Evolutionary conservation across 2,888 invertebrate species (phyloP).

Genomic region (Clostera curtula): DNA sequence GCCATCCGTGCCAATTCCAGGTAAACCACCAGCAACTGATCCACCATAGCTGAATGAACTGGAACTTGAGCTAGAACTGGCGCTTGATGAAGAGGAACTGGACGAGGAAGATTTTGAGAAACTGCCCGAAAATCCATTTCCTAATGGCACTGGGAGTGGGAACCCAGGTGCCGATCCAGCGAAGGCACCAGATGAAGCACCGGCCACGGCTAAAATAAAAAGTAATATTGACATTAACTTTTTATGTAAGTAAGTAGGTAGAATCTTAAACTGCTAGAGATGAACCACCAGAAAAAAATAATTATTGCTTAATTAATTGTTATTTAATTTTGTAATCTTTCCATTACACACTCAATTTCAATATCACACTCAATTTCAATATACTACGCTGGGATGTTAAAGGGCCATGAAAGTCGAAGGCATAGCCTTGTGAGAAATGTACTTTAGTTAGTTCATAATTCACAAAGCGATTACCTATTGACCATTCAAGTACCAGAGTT

Average conservation of each 20-base stretch:
- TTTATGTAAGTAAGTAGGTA: constrained; percentile 3
- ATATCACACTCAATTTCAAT: too few relatives aligned
- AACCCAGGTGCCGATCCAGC: constrained; percentile 26
- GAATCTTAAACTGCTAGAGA: too few relatives aligned
- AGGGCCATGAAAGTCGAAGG: too few relatives aligned
- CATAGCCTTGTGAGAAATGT: too few relatives aligned
- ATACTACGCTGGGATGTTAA: too few relatives aligned
- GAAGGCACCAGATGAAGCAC: constrained; percentile 41
- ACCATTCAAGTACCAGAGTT: too few relatives aligned
- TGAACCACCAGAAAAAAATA: too few relatives aligned
- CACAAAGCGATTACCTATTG: too few relatives aligned
- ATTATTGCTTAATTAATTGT: too few relatives aligned
- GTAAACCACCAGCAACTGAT: constrained; percentile 21
- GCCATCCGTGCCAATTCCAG: constrained; percentile 15
- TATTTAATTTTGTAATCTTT: too few relatives aligned
- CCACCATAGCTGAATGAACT: constrained; percentile 46
- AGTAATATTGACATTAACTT: constrained; percentile 7
- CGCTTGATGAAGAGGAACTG: constrained; percentile 56
- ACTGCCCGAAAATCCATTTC: constrained; percentile 57
- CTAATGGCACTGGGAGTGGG: constrained; percentile 37
- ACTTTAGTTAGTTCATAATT: too few relatives aligned
- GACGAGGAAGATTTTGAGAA: constrained; percentile 58
- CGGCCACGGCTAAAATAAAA: constrained; percentile 39
- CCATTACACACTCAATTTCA: too few relatives aligned
- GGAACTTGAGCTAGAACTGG: constrained; percentile 57